Conservation (phyloP, 2,797 vertebrate species). For the Gouania willdenowi region DNA sequence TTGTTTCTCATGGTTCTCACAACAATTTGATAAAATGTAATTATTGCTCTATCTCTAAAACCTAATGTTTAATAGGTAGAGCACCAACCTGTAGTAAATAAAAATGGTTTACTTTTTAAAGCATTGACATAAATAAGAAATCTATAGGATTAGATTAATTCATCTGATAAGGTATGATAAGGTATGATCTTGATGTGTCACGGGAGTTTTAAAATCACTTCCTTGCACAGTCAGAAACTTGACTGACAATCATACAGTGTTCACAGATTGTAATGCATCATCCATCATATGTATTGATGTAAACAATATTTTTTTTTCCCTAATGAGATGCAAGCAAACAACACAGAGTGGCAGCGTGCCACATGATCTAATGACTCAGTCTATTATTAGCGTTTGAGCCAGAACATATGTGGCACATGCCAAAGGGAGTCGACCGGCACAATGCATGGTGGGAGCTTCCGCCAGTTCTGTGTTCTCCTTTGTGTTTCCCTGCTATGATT, state of each 20-base stretch:
- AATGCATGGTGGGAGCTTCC: constrained; percentile 28
- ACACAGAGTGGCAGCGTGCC: constrained; percentile 3
- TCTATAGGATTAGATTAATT: too few species aligned
- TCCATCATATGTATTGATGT: neutral
- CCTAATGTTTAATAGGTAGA: too few species aligned
- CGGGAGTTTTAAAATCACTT: too few species aligned
- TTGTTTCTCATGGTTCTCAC: too few species aligned
- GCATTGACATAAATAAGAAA: too few species aligned
- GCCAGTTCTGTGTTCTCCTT: constrained; percentile 38
- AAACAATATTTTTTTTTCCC: constrained; percentile 7
- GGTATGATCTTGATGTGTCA: too few species aligned
- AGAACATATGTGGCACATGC: constrained; percentile 54
- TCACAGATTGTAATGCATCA: neutral
- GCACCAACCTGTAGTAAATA: too few species aligned
- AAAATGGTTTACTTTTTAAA: too few species aligned
- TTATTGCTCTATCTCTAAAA: too few species aligned
- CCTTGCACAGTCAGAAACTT: neutral
- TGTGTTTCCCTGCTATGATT: constrained; percentile 46
- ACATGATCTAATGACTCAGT: constrained; percentile 26
- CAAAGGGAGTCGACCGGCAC: constrained; percentile 30
- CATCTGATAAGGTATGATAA: too few species aligned
- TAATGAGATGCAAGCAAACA: neutral
- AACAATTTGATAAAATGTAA: too few species aligned
- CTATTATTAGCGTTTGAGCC: constrained; percentile 47
- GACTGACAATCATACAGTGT: neutral